Evolutionary conservation across 2,797 vertebrate species (phyloP).

Genomic region (Remorina albescens): DNA sequence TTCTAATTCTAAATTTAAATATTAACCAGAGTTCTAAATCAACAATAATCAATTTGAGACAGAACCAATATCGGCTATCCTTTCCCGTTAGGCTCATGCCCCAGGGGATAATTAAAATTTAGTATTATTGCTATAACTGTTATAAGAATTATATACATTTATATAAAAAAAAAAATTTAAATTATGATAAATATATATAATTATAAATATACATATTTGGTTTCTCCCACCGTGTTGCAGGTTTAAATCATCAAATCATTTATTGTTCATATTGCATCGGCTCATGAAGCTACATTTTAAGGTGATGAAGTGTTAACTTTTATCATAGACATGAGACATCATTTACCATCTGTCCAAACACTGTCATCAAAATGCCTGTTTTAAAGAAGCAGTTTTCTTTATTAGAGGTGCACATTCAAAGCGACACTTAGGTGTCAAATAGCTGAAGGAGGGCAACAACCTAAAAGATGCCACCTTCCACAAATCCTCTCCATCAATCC

Average conservation of each 20-base stretch:
- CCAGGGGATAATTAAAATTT: too few relatives aligned
- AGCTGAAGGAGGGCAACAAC: conserved; percentile 35
- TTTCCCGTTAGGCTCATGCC: too few relatives aligned
- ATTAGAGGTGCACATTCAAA: conserved; percentile 5
- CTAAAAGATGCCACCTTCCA: conserved; percentile 34
- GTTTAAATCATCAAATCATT: neutral
- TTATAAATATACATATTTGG: too few relatives aligned
- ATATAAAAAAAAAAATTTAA: too few relatives aligned
- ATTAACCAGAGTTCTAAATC: too few relatives aligned
- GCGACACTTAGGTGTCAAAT: conserved; percentile 27
- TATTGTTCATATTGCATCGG: conserved; percentile 1
- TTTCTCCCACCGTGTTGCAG: neutral
- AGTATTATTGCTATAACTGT: too few relatives aligned
- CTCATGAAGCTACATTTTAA: conserved; percentile 22
- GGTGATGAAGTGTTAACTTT: conserved; percentile 16
- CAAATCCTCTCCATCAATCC: conserved; percentile 42
- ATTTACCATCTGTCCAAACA: conserved; percentile 6
- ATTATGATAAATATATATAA: too few relatives aligned
- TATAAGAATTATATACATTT: too few relatives aligned
- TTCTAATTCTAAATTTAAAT: too few relatives aligned
- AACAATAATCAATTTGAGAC: too few relatives aligned
- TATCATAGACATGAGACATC: conserved; percentile 8
- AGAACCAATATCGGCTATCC: too few relatives aligned
- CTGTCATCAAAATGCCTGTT: conserved; percentile 32
- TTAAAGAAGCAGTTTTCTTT: conserved; percentile 35